Base-by-base conservation (phyloP, 1,140 invertebrate genomes). In the Bactericera cockerelli region DNA sequence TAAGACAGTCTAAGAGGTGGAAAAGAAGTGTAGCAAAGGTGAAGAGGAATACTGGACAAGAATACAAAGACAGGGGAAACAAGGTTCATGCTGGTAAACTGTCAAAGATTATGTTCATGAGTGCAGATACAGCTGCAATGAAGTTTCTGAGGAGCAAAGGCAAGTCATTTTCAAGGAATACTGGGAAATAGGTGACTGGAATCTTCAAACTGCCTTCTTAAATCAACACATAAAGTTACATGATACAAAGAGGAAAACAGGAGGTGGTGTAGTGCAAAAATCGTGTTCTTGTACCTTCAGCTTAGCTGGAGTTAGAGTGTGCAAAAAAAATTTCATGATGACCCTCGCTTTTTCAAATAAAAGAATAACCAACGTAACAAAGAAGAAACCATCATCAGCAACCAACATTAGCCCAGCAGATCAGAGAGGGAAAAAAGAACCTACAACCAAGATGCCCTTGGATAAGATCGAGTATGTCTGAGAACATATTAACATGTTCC, bases 131-230 rank as follows among this genome's bases (percentile, higher is more conserved):
- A 59, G 58, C 26, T 63, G 57, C 21, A 57, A 57, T 16, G 28
- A 54, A 39, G 13, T 62, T 33, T 26, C 39, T 55, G 60, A 63
- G 58, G 24, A 54, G n/a, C 8, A 60, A 28, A 28, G 62, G 21
- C 57, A 62, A 61, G 53, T 63, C 26, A 39, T 63, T 1, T 62
- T 63, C 31, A 49, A 59, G 19, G 14, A 64, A 19, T 64, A 57
- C 26, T 63, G 63, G 61, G 11, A 60, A 60, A 1, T 63, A 25
- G 63, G 63, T 38, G 26, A 62, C 55, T 56, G 55, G 58, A 55
- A 62, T 14, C 28, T 63, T 21, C 61, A 69, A 53, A 33, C 57
- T n/a, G 16, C 61, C 28, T 62, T 56, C 33, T 28, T 62, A 56
- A 58, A 65, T 33, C 26, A 39, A 8, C 31, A 6, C 2, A 57